Conservation (phyloP, 1,140 invertebrate species). For the Mactra quadrangularis region DNA sequence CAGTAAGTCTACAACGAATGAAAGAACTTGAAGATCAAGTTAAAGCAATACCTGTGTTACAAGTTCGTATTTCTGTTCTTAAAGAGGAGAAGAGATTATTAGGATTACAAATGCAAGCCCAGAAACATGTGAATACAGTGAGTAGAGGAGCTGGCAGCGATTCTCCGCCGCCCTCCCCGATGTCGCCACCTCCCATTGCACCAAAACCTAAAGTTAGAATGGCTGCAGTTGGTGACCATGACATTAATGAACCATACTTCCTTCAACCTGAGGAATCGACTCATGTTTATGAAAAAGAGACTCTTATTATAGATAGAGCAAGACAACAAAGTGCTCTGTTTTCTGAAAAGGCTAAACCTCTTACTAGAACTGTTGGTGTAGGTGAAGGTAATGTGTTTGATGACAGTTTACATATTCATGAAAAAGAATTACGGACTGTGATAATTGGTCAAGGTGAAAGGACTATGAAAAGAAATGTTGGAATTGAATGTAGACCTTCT, state of each 20-base stretch:
- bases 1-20: slow-evolving; percentile 90
- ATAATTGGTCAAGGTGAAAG: slow-evolving; percentile 76
- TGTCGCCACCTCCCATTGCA: slow-evolving; percentile 70
- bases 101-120: slow-evolving; percentile 85
- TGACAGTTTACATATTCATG: slow-evolving; percentile 79
- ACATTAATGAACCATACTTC: slow-evolving; percentile 75
- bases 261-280: slow-evolving; percentile 75
- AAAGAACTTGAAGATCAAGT: slow-evolving; percentile 93
- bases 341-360: slow-evolving; percentile 68
- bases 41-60: slow-evolving; percentile 91
- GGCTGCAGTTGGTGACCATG: slow-evolving; percentile 79
- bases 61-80: slow-evolving; percentile 89
- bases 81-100: slow-evolving; percentile 90
- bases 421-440: slow-evolving; percentile 82
- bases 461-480: slow-evolving; percentile 86
- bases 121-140: slow-evolving; percentile 70
- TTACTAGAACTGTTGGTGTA: slow-evolving; percentile 80
- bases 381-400: slow-evolving; percentile 82
- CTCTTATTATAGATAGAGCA: slow-evolving; percentile 67
- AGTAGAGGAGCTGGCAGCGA: slow-evolving; percentile 81
- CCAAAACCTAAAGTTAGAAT: slow-evolving; percentile 71
- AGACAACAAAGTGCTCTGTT: slow-evolving; percentile 57
- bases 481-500: slow-evolving; percentile 87
- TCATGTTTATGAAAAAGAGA: slow-evolving; percentile 68
- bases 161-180: slow-evolving; percentile 66